A percentile compares a stretch with the other conserved stretches of the same genome.
phyloP scores from a whole-genome alignment of 2,797 vertebrate species.

The Nyctibius grandis region DNA sequence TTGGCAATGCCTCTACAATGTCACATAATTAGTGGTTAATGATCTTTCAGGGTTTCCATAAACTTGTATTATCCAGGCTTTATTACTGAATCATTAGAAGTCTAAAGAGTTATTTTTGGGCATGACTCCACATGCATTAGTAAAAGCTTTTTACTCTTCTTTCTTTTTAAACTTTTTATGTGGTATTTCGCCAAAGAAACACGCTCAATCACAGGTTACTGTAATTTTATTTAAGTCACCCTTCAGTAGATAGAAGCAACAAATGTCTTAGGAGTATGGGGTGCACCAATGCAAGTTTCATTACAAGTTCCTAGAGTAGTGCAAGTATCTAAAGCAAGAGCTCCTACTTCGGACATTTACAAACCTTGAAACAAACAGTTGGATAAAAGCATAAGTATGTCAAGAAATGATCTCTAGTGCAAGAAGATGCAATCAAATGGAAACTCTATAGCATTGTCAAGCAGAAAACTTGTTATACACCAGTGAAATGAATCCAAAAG shows the following conservation, averaged over 20 bases:
- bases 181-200: not conserved
- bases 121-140: not conserved
- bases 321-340: not conserved
- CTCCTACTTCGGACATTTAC: not conserved
- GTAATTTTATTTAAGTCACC: not conserved
- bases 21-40: not conserved
- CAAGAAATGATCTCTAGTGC: not conserved
- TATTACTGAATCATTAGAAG: slow-evolving; percentile 15
- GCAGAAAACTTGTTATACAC: not conserved
- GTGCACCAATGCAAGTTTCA: not conserved
- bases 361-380: slow-evolving; percentile 18
- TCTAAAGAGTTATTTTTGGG: not conserved
- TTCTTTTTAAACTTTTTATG: not conserved
- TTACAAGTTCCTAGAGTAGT: not conserved
- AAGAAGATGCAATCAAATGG: not conserved
- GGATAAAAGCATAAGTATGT: not conserved
- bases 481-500: not conserved
- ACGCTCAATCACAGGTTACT: not conserved
- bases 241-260: not conserved
- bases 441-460: not conserved
- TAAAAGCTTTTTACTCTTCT: not conserved
- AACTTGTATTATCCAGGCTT: not conserved
- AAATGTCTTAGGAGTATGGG: not conserved
- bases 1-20: not conserved
- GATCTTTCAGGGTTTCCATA: not conserved